A percentile compares a stretch with the other conserved stretches of the same genome.
These are phyloP conservation scores for Hybognathus amarus DNA, from an alignment of 2,797 vertebrate genomes.

Conservation along the genomic window DNA sequence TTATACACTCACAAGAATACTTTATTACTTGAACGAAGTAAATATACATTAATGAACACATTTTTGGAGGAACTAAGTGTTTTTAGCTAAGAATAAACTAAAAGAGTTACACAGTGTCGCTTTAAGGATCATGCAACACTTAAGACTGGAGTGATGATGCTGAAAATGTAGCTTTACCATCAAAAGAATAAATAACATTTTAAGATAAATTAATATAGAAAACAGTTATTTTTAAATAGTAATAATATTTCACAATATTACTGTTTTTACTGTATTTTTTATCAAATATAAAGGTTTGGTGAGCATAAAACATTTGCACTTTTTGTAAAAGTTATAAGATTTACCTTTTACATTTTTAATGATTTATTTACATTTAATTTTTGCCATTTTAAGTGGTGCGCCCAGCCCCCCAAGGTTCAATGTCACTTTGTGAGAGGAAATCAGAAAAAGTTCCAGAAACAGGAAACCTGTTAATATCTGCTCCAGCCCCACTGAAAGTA, in stretches of 20 bases:
- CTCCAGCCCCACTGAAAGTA: slow-evolving; percentile 62
- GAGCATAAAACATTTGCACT: not conserved
- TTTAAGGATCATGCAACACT: not conserved
- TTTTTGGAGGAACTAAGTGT: too few species aligned
- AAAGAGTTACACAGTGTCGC: too few species aligned
- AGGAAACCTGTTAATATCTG: slow-evolving; percentile 26
- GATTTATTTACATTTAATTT: not conserved
- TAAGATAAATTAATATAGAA: not conserved
- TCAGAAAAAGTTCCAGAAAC: slow-evolving; percentile 52
- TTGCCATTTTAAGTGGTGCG: slow-evolving; percentile 64
- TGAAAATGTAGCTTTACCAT: not conserved
- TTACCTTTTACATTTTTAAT: not conserved
- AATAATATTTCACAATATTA: not conserved
- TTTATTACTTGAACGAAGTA: too few species aligned
- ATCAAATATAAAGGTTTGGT: not conserved
- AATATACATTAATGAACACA: too few species aligned
- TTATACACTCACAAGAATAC: too few species aligned
- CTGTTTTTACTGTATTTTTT: not conserved
- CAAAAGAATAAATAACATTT: not conserved
- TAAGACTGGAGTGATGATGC: not conserved
- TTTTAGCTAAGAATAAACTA: too few species aligned
- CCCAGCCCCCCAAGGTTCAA: slow-evolving; percentile 67
- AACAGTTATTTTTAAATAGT: not conserved
- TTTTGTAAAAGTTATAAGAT: not conserved
- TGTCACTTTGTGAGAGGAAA: slow-evolving; percentile 62